Evolutionary conservation across 2,888 invertebrate genomes (phyloP), one percentile per base, ranked within the genome.

Genomic region (Caenorhabditis plicata): DNA sequence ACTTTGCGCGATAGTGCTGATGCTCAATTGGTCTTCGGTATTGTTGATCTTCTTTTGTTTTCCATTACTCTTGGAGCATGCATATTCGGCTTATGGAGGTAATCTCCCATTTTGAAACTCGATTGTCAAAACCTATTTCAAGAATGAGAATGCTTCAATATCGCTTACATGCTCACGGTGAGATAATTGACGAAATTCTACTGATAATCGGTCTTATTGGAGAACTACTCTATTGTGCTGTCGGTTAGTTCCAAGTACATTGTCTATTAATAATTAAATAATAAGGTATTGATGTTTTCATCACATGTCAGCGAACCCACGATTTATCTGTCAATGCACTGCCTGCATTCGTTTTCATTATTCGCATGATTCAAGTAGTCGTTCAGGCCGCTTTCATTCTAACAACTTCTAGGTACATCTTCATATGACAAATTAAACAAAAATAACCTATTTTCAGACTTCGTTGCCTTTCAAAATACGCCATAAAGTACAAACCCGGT

Each of bases 321-420:
- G 50, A 60, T 22, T 26, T 54, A 32, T 52, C 42, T 31, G 51
- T 54, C 13, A 58, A 47, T 26, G 55, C 56, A 9, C 51, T 64
- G 1, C 67, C 68, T 5, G 60, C 63, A 0, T 75, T 77, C 51
- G 71, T 76, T 49, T 64, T 78, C 43, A 57, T 64, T 22, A 61
- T 72, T 25, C 63, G 78, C n/a, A 58, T 74, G 43, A 52, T 75
- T 20, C 77, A 79, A 68, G 78, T 80, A 19, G 68, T 74, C 4
- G 62, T 78, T 5, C 79, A 79, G 42, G 64, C 77, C 2, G 71
- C 78, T 8, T 80, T 80, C 49, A 79, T 79, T 39, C 35, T 79
- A 9, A 62, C 73, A 11, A 64, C 64, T 15, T 68, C 66, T 9
- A 51, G 71, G 73, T 73, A 15, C 13, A 15, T 15, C 23, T 3